A percentile compares a stretch with the other conserved stretches of the same genome.
Evolutionary conservation across 2,797 vertebrate species (phyloP).

Genomic region (Antrozous pallidus): DNA sequence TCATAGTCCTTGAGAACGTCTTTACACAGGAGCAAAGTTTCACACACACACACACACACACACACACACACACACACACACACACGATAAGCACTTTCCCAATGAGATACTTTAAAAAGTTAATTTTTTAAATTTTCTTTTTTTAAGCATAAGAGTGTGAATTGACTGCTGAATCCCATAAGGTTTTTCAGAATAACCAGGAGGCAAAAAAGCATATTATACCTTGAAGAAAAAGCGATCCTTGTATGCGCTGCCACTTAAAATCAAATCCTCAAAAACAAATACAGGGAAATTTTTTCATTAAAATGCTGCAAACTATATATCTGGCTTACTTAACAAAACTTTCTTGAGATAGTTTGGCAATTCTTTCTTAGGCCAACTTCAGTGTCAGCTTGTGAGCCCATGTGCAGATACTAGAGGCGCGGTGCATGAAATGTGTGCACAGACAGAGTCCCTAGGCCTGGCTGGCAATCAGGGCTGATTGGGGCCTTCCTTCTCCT

Average conservation of each 20-base stretch:
- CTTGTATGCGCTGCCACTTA: conserved; percentile 90
- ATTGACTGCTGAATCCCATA: conserved; percentile 76
- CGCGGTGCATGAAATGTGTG: too few relatives aligned
- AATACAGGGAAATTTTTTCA: conserved; percentile 74
- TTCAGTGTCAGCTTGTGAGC: not conserved
- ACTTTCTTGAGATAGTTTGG: not conserved
- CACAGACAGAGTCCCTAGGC: too few relatives aligned
- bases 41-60: not conserved
- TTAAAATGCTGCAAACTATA: not conserved
- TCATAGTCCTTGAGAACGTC: not conserved
- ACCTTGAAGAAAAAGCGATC: conserved; percentile 89
- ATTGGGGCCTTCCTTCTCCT: too few relatives aligned
- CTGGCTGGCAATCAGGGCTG: too few relatives aligned
- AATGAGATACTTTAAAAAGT: not conserved
- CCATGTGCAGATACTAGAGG: not conserved
- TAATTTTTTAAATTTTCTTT: not conserved
- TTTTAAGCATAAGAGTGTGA: conserved; percentile 24
- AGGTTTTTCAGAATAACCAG: conserved; percentile 57
- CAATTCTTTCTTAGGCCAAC: conserved; percentile 22
- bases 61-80: not conserved
- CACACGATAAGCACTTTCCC: not conserved
- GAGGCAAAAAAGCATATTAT: conserved; percentile 69
- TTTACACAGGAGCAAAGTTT: not conserved
- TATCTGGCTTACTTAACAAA: conserved; percentile 44
- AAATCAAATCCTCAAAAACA: conserved; percentile 91